Evolutionary conservation across 2,888 invertebrate genomes (phyloP).

Genomic region (Himalopsyche kuldschensis): DNA sequence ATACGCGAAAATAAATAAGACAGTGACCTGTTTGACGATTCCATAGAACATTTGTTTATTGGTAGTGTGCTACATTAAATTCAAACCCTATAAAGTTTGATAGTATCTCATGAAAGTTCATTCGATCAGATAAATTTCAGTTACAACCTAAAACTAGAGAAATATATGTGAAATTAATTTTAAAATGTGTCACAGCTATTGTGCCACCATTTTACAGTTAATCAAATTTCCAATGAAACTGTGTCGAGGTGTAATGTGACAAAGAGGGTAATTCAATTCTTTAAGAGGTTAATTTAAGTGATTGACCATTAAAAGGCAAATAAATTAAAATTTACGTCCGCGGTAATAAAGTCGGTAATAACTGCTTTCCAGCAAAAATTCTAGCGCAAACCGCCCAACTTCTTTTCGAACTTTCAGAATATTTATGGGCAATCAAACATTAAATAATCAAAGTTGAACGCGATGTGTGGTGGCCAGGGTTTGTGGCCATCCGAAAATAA

Average conservation of each 20-base stretch:
- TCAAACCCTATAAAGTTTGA: too few relatives aligned
- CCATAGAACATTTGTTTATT: too few relatives aligned
- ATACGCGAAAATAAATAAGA: too few relatives aligned
- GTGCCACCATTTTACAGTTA: background rate
- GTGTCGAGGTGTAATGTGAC: background rate
- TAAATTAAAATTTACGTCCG: background rate
- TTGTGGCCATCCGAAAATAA: constrained; percentile 3
- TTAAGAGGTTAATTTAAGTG: background rate
- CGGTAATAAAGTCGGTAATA: background rate
- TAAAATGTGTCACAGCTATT: too few relatives aligned
- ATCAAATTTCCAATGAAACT: background rate
- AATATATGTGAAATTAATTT: too few relatives aligned
- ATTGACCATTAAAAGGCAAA: background rate
- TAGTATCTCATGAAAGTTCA: too few relatives aligned
- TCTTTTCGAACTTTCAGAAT: background rate
- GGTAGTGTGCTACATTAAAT: too few relatives aligned
- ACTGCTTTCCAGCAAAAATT: background rate
- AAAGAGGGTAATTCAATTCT: background rate
- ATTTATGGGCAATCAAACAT: constrained; percentile 6
- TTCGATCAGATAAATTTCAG: too few relatives aligned
- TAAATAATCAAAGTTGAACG: background rate
- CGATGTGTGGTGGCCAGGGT: background rate
- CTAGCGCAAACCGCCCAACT: background rate
- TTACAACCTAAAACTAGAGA: too few relatives aligned
- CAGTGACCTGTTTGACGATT: too few relatives aligned